A percentile compares a stretch with the other conserved stretches of the same genome.
Conservation (phyloP, 2,888 invertebrate genomes). For the Falcaria lacertinaria region DNA sequence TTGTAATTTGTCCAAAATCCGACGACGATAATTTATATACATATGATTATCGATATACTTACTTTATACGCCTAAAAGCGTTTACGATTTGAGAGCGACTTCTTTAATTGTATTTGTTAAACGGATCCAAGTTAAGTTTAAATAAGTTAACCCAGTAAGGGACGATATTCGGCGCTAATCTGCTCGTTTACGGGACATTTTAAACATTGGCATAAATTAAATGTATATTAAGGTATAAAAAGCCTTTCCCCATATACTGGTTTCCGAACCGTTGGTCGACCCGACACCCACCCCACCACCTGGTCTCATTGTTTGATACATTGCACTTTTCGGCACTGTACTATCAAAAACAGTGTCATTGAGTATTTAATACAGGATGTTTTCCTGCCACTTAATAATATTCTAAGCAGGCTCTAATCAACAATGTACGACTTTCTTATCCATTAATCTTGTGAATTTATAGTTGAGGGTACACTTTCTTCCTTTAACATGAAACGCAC, state of each 20-base stretch:
- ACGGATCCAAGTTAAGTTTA: constrained; percentile 1
- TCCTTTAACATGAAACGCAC: too few species aligned
- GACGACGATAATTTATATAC: too few species aligned
- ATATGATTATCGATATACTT: too few species aligned
- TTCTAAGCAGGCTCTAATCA: too few species aligned
- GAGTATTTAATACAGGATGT: constrained; percentile 38
- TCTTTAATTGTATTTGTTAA: constrained; percentile 16
- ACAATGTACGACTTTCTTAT: constrained; percentile 3
- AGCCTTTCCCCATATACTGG: constrained; percentile 51
- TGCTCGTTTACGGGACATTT: constrained; percentile 34
- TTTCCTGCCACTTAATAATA: constrained; percentile 3
- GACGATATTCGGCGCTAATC: constrained; percentile 26
- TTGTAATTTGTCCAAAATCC: not conserved
- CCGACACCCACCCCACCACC: constrained; percentile 37
- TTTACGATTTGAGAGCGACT: not conserved
- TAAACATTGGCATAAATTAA: constrained; percentile 45
- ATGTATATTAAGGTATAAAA: constrained; percentile 32
- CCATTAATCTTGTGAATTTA: constrained; percentile 4
- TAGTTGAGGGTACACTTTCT: not conserved
- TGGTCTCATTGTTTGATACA: constrained; percentile 65
- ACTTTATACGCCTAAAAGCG: too few species aligned
- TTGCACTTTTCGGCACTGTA: constrained; percentile 65
- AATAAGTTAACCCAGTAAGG: constrained; percentile 7
- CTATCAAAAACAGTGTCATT: constrained; percentile 43
- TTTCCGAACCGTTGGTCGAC: constrained; percentile 70